phyloP scores from a whole-genome alignment of 2,797 vertebrate species.

The Falco berigora region DNA sequence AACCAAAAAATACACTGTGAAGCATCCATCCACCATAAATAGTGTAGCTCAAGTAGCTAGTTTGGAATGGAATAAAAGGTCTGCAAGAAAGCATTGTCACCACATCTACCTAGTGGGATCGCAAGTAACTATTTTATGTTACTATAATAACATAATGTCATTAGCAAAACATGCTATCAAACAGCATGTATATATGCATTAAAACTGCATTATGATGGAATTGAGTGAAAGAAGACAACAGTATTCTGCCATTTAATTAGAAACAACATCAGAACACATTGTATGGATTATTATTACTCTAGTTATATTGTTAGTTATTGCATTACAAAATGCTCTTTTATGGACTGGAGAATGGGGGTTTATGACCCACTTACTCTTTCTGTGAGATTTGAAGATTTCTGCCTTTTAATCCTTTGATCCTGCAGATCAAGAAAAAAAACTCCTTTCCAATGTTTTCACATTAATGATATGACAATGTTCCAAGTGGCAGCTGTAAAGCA shows the following conservation, averaged over 20 bases:
- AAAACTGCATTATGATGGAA: neutral
- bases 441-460: neutral
- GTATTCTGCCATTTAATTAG: neutral
- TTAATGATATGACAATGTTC: neutral
- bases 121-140: neutral
- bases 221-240: neutral
- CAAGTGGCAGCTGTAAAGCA: neutral
- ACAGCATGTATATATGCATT: neutral
- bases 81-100: neutral
- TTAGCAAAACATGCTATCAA: neutral
- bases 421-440: neutral
- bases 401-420: neutral
- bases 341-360: neutral
- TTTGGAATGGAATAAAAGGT: neutral
- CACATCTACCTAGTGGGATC: neutral
- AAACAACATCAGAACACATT: neutral
- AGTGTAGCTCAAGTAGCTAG: neutral
- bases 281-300: neutral
- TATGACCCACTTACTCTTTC: neutral
- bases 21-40: neutral
- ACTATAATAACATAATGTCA: neutral
- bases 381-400: neutral
- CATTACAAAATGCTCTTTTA: neutral
- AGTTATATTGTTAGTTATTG: neutral
- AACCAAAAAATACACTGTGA: neutral